A percentile compares a stretch with the other conserved stretches of the same genome.
These are phyloP conservation scores for Chironomus striatipennis DNA, from an alignment of 1,140 invertebrate genomes.

Conservation along the genomic window DNA sequence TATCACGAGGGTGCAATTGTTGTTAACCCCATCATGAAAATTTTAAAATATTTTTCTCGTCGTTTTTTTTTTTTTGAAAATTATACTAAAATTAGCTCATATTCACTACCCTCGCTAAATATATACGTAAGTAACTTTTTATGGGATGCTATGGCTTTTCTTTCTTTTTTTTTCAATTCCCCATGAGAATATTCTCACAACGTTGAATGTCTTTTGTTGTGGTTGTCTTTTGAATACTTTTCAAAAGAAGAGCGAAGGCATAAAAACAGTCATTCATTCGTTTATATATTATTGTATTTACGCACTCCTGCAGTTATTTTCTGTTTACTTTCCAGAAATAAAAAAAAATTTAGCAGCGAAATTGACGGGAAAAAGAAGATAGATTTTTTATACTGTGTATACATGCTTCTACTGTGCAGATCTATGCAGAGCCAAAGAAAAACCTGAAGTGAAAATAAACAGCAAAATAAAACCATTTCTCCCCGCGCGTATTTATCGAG, in stretches of 20 bases:
- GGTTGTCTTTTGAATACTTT: neutral
- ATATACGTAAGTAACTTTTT: neutral
- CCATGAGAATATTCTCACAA: neutral
- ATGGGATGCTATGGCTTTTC: neutral
- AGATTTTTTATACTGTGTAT: neutral
- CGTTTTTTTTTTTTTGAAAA: neutral
- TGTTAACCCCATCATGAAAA: conserved; percentile 7
- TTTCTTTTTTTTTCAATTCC: neutral
- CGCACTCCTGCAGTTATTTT: neutral
- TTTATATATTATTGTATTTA: no score
- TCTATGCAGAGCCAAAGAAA: no score
- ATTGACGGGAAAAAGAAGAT: neutral
- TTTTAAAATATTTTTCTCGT: neutral
- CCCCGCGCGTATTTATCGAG: neutral
- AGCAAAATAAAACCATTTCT: conserved; percentile 20
- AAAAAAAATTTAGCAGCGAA: neutral
- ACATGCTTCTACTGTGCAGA: no score
- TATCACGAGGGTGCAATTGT: neutral
- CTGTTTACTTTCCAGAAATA: conserved; percentile 11
- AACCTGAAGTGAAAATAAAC: neutral
- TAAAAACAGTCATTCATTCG: neutral
- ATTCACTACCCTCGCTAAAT: conserved; percentile 11
- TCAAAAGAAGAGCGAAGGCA: neutral
- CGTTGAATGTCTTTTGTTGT: conserved; percentile 1
- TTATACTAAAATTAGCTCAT: conserved; percentile 22